Percentiles rank a stretch among this genome's conserved stretches.
Conservation (phyloP, 64 coral and sea anemone genomes). For the Trachythela sp. region DNA sequence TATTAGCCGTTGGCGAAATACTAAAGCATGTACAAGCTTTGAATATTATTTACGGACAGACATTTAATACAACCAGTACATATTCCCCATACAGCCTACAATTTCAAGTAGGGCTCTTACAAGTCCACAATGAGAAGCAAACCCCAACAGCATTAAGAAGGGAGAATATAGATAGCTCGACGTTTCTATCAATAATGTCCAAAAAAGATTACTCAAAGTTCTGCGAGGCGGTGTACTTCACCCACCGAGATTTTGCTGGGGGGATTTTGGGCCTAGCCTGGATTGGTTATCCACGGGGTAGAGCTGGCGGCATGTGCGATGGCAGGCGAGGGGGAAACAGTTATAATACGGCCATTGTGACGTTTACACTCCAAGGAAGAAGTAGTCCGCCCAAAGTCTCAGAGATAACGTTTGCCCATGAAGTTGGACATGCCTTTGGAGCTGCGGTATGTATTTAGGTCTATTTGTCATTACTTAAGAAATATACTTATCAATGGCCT, state of each 20-base stretch:
- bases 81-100: slow-evolving; percentile 2
- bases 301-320: slow-evolving; percentile 78
- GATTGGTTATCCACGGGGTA: slow-evolving; percentile 57
- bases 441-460: slow-evolving; percentile 51
- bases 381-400: slow-evolving; percentile 89
- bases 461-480: not conserved
- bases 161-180: slow-evolving; percentile 68
- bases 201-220: slow-evolving; percentile 49
- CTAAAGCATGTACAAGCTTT: slow-evolving; percentile 8
- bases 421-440: slow-evolving; percentile 97
- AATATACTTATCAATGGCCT: not conserved
- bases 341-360: slow-evolving; percentile 89
- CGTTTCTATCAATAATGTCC: slow-evolving; percentile 69
- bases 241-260: slow-evolving; percentile 84
- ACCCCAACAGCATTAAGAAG: not conserved
- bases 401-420: slow-evolving; percentile 93
- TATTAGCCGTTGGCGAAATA: slow-evolving; percentile 11
- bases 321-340: slow-evolving; percentile 41
- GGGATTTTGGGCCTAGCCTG: slow-evolving; percentile 93
- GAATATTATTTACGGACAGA: not conserved
- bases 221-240: slow-evolving; percentile 90
- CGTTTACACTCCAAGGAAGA: slow-evolving; percentile 73
- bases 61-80: not conserved
- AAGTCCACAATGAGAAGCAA: not conserved
- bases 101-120: not conserved